These are phyloP conservation scores for Phanerotoma sp. DNA, from an alignment of 2,888 invertebrate species.

Conservation along the genomic window DNA sequence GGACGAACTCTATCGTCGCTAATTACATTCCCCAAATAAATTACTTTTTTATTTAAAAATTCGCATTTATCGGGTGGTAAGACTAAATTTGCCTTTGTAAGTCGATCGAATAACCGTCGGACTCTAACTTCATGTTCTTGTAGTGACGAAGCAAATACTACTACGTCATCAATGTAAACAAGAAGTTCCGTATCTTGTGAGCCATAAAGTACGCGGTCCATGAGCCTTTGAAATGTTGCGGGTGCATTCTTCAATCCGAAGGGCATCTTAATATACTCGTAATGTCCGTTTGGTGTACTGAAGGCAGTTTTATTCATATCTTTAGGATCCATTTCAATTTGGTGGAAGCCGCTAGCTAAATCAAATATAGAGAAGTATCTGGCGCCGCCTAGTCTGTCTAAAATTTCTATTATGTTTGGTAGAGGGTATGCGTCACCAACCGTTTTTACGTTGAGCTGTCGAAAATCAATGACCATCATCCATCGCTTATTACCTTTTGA, in stretches of 20 bases:
- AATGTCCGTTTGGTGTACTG: conserved; percentile 31
- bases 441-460: too few relatives aligned
- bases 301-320: conserved; percentile 30
- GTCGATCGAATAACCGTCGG: conserved; percentile 7
- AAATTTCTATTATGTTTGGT: too few relatives aligned
- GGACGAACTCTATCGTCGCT: conserved; percentile 3
- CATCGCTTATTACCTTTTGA: conserved; percentile 16
- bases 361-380: conserved; percentile 27
- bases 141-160: conserved; percentile 4
- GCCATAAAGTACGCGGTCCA: not conserved
- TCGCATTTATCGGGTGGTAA: conserved; percentile 20
- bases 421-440: too few relatives aligned
- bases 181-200: conserved; percentile 1
- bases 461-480: too few relatives aligned
- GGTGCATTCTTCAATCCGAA: conserved; percentile 32
- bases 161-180: conserved; percentile 13
- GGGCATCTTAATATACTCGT: conserved; percentile 32
- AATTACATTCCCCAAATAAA: conserved; percentile 12
- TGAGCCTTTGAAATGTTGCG: not conserved
- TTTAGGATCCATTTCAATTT: conserved; percentile 34
- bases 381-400: conserved; percentile 18
- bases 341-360: conserved; percentile 38
- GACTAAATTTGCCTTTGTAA: conserved; percentile 4
- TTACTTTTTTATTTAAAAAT: conserved; percentile 12
- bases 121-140: conserved; percentile 10